phyloP scores from a whole-genome alignment of 64 coral and sea anemone genomes.

The Pachyseris speciosa region DNA sequence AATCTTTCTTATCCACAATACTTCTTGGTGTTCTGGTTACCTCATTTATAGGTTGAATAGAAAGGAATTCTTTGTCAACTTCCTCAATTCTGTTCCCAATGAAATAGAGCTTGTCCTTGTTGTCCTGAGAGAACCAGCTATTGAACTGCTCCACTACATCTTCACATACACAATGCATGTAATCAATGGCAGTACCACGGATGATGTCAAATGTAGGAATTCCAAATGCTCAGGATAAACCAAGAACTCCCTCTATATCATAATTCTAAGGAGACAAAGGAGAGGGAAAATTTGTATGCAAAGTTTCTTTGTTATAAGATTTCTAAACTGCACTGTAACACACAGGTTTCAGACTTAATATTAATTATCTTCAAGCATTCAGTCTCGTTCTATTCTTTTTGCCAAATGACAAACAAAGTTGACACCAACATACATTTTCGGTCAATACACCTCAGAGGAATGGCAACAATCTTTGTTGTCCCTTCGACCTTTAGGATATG shows the following conservation, averaged over 20 bases:
- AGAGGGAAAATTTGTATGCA: background rate
- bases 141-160: constrained; percentile 46
- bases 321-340: constrained; percentile 3
- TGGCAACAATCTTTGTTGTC: constrained; percentile 43
- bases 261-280: background rate
- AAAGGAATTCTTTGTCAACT: constrained; percentile 13
- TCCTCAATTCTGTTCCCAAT: background rate
- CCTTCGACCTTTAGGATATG: constrained; percentile 19
- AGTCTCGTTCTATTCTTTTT: constrained; percentile 61
- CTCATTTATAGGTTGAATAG: constrained; percentile 33
- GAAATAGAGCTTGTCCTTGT: background rate
- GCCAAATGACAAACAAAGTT: constrained; percentile 65
- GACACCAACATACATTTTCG: constrained; percentile 41
- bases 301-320: constrained; percentile 12
- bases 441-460: constrained; percentile 40
- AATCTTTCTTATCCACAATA: constrained; percentile 16
- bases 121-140: constrained; percentile 24
- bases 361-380: constrained; percentile 11
- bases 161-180: constrained; percentile 68
- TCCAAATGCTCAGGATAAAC: constrained; percentile 36
- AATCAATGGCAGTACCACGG: constrained; percentile 50
- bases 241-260: constrained; percentile 31
- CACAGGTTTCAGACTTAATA: constrained; percentile 7
- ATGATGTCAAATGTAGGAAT: constrained; percentile 48
- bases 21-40: constrained; percentile 37